Evolutionary conservation across 1,140 invertebrate species (phyloP), one percentile per base, ranked within the genome.

Genomic region (Calycopis cecrops): DNA sequence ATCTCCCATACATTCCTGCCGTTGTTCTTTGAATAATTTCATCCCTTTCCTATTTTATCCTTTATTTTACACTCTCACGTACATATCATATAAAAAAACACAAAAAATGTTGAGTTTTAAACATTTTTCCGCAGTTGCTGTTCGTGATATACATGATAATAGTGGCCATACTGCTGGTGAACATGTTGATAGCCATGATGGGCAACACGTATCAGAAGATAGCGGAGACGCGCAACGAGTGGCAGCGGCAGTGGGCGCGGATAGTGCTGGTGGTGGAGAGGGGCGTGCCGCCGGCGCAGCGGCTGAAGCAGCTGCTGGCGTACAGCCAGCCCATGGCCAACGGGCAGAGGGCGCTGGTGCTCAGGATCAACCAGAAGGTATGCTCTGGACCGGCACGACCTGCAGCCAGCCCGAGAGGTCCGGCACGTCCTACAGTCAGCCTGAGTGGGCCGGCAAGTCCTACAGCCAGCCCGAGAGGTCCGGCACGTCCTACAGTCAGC

Each of bases 181-280:
- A 99, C 90, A 97, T 99, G 96, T 90, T 99, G 75, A 99, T 99
- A 72, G 98, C 98, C 67, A 99, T 99, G 98, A 99, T 99, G 98
- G 98, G 98, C 1, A 98, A 99, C 79, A 99, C 98, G 16, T 99
- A 99, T 84, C 96, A 98, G 84, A 96, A 96, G 84, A 99, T 99
- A 65, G 97, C 97, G 3, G 96, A 98, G 84, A 98, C 97, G 3
- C 91, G 96, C 67, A 99, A 99, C 82, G 98, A 99, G 82, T 99
- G 97, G 97, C 97, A 99, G 88, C 88, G 98, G 88, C 98, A 99
- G 91, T 99, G 98, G 98, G 98, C 98, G 0, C 89, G 98, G 59
- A 99, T 99, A 61, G 97, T 99, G 11, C 88, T 99, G 35, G 97
- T 99, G 11, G 95, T 99, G 21, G 98, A 99, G 81, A 89, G 98